Base-by-base conservation (phyloP, 2,113 vertebrate species). In the Egretta garzetta region DNA sequence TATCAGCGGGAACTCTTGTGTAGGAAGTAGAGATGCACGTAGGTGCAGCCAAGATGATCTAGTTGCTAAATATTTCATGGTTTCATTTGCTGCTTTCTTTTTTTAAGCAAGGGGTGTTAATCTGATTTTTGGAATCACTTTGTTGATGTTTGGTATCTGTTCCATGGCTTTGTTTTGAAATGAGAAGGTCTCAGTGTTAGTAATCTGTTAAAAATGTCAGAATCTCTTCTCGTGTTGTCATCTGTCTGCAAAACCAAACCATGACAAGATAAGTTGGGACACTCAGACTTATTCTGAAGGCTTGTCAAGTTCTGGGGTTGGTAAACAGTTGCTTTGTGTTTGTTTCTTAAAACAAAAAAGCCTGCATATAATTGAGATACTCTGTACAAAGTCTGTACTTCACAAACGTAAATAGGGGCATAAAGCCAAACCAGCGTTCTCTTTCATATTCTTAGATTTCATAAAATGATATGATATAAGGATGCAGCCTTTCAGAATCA, bases 171-270 rank as follows among this genome's bases (percentile, higher is more conserved):
- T 86, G 33, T 93, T 93, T 90, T 37, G 35, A 84, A 81, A 63
- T 83, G 19, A 82, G 49, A 88, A 55, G 23, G 50, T 75, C 50
- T 84, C 58, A 50, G 2, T 80, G 24, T 73, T 82, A 68, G 77
- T 71, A 86, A 88, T 88, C 80, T 84, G 33, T 81, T 80, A 60
- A 67, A 88, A 96, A 94, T 81, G 66, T 35, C 66, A 72, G 73
- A 93, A 35, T 86, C 62, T 88, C 41, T 63, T 94, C 90, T 95
- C 56, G 22, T 82, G 23, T 74, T 93, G 66, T 87, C 66, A 68
- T 93, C 53, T 86, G 17, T 86, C 63, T 92, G 58, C 81, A 95
- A 89, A 86, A 83, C 32, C 67, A 86, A 91, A 88, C 88, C 39
- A 45, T 59, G 41, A 73, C 2, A 4, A 88, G 79, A 83, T 63